Evolutionary conservation across 2,797 vertebrate genomes (phyloP), one percentile per base, ranked within the genome.

Genomic region (Oophaga sylvatica): DNA sequence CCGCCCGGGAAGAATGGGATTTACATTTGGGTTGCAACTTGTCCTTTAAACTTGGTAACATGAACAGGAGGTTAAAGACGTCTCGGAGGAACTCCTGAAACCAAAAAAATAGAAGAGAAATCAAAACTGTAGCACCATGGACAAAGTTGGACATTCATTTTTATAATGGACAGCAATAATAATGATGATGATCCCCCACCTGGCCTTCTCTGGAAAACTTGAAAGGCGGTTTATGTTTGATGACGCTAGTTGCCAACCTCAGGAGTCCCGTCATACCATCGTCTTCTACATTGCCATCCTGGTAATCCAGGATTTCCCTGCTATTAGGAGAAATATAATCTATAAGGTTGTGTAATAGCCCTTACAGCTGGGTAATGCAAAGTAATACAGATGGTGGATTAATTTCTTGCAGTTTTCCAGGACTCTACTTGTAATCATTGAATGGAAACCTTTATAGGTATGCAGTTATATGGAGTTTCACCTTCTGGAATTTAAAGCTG

Each of bases 181-280:
- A 57, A 26, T 22, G 76, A 71, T 45, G 35, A 41, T 3, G 26
- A 26, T 26, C 26, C 26, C 80, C 91, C 87, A 96, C 95, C 94
- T 96, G 95, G 80, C 98, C 98, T 93, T 99, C 98, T 0, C 98
- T 96, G 71, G 97, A 99, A 93, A 99, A 99, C 90, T 99, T 99
- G 92, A 99, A 99, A 9, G 97, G 97, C 3, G 98, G 98, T 81
- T 99, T 99, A 95, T 99, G 98, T 92, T 98, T 99, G 90, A 99
- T 96, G 59, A 99, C 98, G 57, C 98, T 99, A 80, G 98, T 98
- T 90, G 98, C 96, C 15, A 99, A 95, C 3, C 98, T 96, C 59
- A 99, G 94, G 0, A 99, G 96, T 12, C 98, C 98, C 0, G 98
- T 98, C 90, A 99, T 95, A 0, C 98, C 98, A 78, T 99, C 98